Conservation (phyloP, 1,140 invertebrate genomes). For the Heliconius himera region DNA sequence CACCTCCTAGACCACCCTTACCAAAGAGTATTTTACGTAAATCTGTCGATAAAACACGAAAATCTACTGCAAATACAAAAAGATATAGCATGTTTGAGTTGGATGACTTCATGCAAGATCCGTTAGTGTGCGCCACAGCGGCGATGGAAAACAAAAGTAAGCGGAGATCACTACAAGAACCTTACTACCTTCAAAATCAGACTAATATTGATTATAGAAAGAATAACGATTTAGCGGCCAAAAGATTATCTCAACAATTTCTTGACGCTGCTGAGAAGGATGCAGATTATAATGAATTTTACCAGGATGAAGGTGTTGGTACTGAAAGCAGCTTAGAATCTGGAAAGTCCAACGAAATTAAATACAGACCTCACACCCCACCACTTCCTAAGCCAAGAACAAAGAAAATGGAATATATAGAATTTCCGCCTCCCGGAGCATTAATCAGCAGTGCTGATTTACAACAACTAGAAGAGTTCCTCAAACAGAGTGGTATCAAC, state of each 20-base stretch:
- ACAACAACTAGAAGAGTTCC: conserved; percentile 87
- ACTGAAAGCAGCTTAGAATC: conserved; percentile 81
- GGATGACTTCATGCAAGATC: conserved; percentile 81
- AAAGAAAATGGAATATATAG: conserved; percentile 74
- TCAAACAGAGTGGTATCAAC: conserved; percentile 87
- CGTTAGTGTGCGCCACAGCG: conserved; percentile 77
- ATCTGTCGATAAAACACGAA: conserved; percentile 81
- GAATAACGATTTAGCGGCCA: conserved; percentile 84
- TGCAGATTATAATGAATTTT: conserved; percentile 79
- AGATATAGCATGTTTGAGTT: conserved; percentile 92
- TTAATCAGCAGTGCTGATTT: conserved; percentile 85
- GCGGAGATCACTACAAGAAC: conserved; percentile 87
- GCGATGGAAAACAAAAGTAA: conserved; percentile 83
- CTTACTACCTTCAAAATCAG: conserved; percentile 86
- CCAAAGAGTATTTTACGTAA: conserved; percentile 88
- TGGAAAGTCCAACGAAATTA: conserved; percentile 81
- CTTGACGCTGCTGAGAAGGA: conserved; percentile 79
- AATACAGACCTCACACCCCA: conserved; percentile 78
- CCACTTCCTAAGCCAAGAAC: conserved; percentile 76
- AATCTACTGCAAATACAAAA: conserved; percentile 83
- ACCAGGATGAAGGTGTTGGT: conserved; percentile 79
- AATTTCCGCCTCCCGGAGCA: conserved; percentile 74
- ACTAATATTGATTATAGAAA: conserved; percentile 81
- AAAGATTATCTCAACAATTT: conserved; percentile 79
- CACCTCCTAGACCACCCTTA: conserved; percentile 86